These are phyloP conservation scores for Menidia beryllina DNA, from an alignment of 2,113 vertebrate species.

Conservation along the genomic window DNA sequence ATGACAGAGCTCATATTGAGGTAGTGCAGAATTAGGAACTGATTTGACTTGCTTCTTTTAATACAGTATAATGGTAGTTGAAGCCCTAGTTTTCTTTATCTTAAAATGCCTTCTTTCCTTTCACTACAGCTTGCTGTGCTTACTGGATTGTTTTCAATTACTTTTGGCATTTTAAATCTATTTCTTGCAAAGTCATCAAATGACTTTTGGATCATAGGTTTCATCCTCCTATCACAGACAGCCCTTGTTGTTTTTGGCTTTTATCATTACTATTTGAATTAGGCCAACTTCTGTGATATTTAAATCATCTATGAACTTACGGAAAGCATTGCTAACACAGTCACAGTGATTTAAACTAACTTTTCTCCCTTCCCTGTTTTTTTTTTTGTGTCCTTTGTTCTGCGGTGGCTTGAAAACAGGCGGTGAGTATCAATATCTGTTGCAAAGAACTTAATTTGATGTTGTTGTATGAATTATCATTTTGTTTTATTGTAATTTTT, in stretches of 20 bases:
- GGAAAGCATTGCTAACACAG: neutral
- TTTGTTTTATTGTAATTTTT: neutral
- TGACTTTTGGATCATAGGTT: too few species aligned
- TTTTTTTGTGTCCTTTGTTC: conserved; percentile 1
- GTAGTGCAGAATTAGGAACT: neutral
- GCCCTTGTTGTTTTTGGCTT: neutral
- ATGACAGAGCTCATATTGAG: too few species aligned
- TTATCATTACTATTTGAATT: neutral
- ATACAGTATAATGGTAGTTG: neutral
- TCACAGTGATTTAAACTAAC: conserved; percentile 6
- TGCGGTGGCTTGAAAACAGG: conserved; percentile 41
- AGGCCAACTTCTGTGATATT: neutral
- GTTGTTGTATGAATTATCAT: neutral
- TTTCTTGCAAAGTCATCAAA: too few species aligned
- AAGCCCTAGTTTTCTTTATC: conserved; percentile 11
- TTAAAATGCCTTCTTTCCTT: conserved; percentile 6
- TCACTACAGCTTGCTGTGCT: conserved; percentile 43
- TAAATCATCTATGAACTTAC: neutral
- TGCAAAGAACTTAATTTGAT: neutral
- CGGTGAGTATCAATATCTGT: conserved; percentile 47
- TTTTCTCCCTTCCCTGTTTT: neutral
- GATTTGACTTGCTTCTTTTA: neutral
- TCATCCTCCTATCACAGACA: neutral
- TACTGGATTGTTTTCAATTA: neutral
- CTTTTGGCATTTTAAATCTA: too few species aligned